Base-by-base conservation (phyloP, 2,113 vertebrate genomes). In the Eidolon helvum region DNA sequence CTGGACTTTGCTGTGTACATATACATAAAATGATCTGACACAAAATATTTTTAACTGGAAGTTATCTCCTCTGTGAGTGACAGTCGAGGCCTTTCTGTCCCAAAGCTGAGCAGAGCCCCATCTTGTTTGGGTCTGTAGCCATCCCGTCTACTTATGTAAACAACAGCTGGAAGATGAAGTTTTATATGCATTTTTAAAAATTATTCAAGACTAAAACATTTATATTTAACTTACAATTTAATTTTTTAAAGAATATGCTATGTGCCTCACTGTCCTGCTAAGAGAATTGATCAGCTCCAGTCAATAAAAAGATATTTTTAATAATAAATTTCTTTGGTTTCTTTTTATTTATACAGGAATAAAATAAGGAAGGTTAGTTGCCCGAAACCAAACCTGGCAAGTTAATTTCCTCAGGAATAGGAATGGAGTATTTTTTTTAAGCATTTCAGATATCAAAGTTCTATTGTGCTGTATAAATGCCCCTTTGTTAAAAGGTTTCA, bases 261-360 rank as follows among this genome's bases (percentile, higher is more conserved):
- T 43, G 79, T 95, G 75, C 84, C 5, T 95, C 50, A 88, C 53
- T 94, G 75, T 50, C 50, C 33, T 63, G 89, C 0, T 90, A 57
- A 87, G 72, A 97, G 93, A 88, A 35, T 0, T 2, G 14, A 87
- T 78, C 90, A 7, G 0, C 89, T 97, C 88, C 28, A 87, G 10
- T 87, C 59, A 35, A 66, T 85, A 95, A 97, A 96, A 96, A 96
- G 55, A 53, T 94, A 55, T n/a, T 98, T 98, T 98, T 97, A 93
- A 90, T 97, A 97, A 53, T 16, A n/a, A 8, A 28, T 66, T 61
- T 87, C 24, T 33, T 59, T 43, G 79, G 43, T 82, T 89, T 91
- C 19, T 77, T 86, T 78, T 72, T 78, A 48, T 69, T 14, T 14
- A 61, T 21, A 26, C n/a, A n/a, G 50, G 14, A 80, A 43, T 30